phyloP scores from a whole-genome alignment of 1,140 invertebrate species.

The Harpegnathos saltator region DNA sequence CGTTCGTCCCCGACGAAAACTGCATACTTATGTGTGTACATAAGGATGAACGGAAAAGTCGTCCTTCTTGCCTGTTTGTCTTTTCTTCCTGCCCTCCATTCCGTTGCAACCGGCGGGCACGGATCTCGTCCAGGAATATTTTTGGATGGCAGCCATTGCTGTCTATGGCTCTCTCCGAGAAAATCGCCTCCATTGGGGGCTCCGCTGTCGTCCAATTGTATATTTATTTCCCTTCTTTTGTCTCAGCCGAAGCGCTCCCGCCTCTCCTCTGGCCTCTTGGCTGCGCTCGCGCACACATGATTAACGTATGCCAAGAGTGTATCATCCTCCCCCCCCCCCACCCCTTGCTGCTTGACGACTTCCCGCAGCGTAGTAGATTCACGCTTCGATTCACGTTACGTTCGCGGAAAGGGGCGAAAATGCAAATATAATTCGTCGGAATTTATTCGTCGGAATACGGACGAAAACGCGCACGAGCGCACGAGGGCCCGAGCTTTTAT shows the following conservation, averaged over 20 bases:
- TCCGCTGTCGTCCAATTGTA: slow-evolving; percentile 63
- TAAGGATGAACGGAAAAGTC: slow-evolving; percentile 48
- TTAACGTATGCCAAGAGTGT: slow-evolving; percentile 63
- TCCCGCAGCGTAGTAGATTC: slow-evolving; percentile 23
- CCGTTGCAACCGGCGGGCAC: slow-evolving; percentile 43
- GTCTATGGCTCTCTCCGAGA: slow-evolving; percentile 32
- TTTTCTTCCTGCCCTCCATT: slow-evolving; percentile 43
- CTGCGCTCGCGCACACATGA: slow-evolving; percentile 35
- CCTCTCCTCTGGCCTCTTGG: slow-evolving; percentile 15
- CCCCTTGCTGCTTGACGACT: slow-evolving; percentile 45
- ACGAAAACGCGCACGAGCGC: neutral
- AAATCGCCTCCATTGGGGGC: slow-evolving; percentile 37
- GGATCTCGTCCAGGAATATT: slow-evolving; percentile 64
- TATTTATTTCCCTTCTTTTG: slow-evolving; percentile 68
- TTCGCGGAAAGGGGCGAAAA: neutral
- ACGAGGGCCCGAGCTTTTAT: neutral
- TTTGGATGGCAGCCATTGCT: slow-evolving; percentile 71
- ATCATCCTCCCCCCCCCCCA: neutral
- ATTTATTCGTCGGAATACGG: slow-evolving; percentile 20
- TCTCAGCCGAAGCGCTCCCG: neutral
- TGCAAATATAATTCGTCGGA: slow-evolving; percentile 1
- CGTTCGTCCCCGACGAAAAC: slow-evolving; percentile 60
- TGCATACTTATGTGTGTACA: slow-evolving; percentile 71
- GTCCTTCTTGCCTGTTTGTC: slow-evolving; percentile 69
- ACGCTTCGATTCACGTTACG: slow-evolving; percentile 18